Evolutionary conservation across 2,113 vertebrate species (phyloP), one percentile per base, ranked within the genome.

Genomic region (Paracanthobrama guichenoti): DNA sequence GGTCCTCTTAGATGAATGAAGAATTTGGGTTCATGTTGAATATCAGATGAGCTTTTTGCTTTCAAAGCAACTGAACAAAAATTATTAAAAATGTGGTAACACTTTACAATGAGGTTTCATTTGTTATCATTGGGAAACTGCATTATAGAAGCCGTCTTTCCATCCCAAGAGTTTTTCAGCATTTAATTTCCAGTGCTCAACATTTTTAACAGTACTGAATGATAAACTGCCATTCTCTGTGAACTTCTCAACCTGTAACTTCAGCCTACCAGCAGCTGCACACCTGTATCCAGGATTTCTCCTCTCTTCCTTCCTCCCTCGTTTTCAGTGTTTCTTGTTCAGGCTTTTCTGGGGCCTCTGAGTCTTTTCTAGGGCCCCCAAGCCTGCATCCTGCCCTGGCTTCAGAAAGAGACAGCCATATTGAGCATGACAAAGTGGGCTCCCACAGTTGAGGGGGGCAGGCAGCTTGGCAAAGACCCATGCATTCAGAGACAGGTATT

Each of bases 261-360:
- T 92, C 90, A 93, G 79, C 91, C 90, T 90, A 88, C 89, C 91
- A 90, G 91, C 95, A 95, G 94, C 93, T 94, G 93, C 88, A 87
- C 85, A 77, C 93, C 94, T 92, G 91, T 93, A 95, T 94, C 81
- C 84, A 89, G 84, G 84, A 60, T 88, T 88, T 87, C 85, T 74
- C 20, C 60, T 50, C 26, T 62, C 55, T 20, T 59, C 31, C 59
- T 42, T 64, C 55, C 62, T 66, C 39, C 48, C 28, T 59, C 55
- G 22, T 64, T 60, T 85, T 57, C 81, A 81, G 78, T 79, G 88
- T 88, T 81, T 48, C 42, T 13, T 35, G 62, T 81, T 67, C 26
- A 83, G 72, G 82, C 66, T 86, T 59, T 74, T 62, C 77, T 64
- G 57, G 7, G 35, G 77, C 60, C 78, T 80, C 78, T 31, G 39